Percentiles rank a stretch among this genome's conserved stretches.
These are phyloP conservation scores for Fulmarus glacialis DNA, from an alignment of 2,113 vertebrate species.

Conservation along the genomic window DNA sequence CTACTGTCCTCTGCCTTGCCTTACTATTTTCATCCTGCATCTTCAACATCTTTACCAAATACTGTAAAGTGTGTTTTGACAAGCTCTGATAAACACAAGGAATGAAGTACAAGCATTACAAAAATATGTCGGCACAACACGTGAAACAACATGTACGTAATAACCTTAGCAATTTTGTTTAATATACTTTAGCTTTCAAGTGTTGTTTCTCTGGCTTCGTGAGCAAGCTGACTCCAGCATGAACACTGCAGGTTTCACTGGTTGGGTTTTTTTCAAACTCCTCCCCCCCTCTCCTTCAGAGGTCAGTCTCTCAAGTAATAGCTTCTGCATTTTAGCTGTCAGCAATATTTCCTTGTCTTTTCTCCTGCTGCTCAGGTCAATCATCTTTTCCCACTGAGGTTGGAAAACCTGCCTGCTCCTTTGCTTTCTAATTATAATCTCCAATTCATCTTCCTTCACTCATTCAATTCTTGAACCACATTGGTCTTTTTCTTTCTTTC, in stretches of 20 bases:
- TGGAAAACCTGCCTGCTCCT: constrained; percentile 42
- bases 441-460: constrained; percentile 45
- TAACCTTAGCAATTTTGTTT: background rate
- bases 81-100: background rate
- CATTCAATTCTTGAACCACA: background rate
- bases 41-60: background rate
- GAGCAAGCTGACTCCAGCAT: background rate
- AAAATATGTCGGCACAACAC: background rate
- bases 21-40: background rate
- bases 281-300: background rate
- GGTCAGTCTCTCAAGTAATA: constrained; percentile 59
- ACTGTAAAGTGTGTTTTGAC: background rate
- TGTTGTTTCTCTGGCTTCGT: background rate
- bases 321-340: constrained; percentile 49
- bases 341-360: constrained; percentile 61
- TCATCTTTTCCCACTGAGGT: constrained; percentile 39
- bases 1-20: background rate
- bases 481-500: background rate
- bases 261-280: background rate
- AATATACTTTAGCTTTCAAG: background rate
- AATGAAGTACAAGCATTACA: background rate
- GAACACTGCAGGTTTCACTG: background rate
- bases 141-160: background rate
- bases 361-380: constrained; percentile 53
- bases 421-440: constrained; percentile 48